Evolutionary conservation across 2,797 vertebrate species (phyloP), one percentile per base, ranked within the genome.

Genomic region (Emys orbicularis): DNA sequence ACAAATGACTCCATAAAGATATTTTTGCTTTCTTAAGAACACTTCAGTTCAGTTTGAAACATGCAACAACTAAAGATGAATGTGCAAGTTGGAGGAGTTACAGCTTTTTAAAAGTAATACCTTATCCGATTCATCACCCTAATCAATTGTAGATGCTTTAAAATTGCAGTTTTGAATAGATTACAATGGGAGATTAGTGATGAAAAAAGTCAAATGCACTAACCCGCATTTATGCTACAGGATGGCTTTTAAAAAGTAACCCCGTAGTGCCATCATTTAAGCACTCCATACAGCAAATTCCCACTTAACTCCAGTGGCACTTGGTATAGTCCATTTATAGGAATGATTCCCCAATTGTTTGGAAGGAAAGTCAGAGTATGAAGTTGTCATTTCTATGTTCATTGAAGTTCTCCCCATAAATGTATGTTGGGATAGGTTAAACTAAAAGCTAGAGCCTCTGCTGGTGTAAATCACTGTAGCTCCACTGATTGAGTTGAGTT

Each of bases 91-190:
- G 12, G 53, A 53, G 88, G 90, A 92, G 84, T 91, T 68, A 86
- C 93, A 94, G 52, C 5, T 31, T 92, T 84, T 93, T 85, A 79
- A 85, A 91, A 90, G 84, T 91, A 13, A 87, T 94, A 93, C 83
- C 84, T 92, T 90, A 49, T 94, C 94, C 95, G 90, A 90, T 93
- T 87, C 49, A 86, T 91, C 83, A 34, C 87, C 82, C 57, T 88
- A 87, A 83, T 87, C 95, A 96, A 96, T 74, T 86, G 83, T 91
- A 87, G 88, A 86, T 95, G 34, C 59, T 92, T 96, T 87, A 96
- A 86, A 84, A 94, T 47, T 50, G 18, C 59, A 95, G 82, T 85
- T 97, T 94, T 93, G 91, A 95, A 96, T 90, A 95, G 83, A 96
- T 94, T 96, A 86, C 83, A 50, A 50, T 49, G 81, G 89, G 41